Percentiles rank a stretch among this genome's conserved stretches.
Conservation (phyloP, 1,140 invertebrate species). For the Kradibia gibbosae region DNA sequence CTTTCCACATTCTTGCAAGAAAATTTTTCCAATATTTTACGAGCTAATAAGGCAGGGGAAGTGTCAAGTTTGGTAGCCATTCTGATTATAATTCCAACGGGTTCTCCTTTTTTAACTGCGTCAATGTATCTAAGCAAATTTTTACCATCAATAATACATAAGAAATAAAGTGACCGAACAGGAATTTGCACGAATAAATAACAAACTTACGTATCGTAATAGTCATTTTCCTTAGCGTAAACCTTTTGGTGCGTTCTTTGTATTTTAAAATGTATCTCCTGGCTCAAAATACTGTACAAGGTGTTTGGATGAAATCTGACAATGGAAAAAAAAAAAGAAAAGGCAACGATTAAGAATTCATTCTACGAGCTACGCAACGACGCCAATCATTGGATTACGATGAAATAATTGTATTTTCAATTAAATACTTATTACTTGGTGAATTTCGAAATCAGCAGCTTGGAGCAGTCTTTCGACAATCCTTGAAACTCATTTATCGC, state of each 20-base stretch:
- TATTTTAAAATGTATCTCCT: constrained; percentile 68
- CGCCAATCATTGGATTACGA: background rate
- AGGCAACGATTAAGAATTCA: background rate
- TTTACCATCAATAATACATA: background rate
- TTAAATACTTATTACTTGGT: constrained; percentile 46
- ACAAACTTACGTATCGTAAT: constrained; percentile 57
- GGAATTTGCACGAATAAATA: background rate
- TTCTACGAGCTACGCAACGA: constrained; percentile 21
- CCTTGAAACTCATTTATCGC: constrained; percentile 59
- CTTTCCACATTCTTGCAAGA: constrained; percentile 50
- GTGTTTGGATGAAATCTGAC: constrained; percentile 60
- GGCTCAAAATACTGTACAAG: constrained; percentile 73
- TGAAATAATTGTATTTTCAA: background rate
- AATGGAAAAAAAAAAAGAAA: constrained; percentile 44
- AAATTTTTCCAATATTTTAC: constrained; percentile 78
- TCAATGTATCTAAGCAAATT: constrained; percentile 51
- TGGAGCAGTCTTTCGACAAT: constrained; percentile 59
- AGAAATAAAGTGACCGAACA: background rate
- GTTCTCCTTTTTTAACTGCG: constrained; percentile 59
- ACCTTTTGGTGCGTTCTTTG: constrained; percentile 63
- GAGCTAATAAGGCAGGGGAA: constrained; percentile 78
- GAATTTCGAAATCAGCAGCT: constrained; percentile 58
- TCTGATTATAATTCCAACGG: constrained; percentile 74
- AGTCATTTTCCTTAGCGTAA: constrained; percentile 52
- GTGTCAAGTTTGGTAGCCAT: constrained; percentile 75